Base-by-base conservation (phyloP, 2,888 invertebrate genomes). In the Drosophila conformis region DNA sequence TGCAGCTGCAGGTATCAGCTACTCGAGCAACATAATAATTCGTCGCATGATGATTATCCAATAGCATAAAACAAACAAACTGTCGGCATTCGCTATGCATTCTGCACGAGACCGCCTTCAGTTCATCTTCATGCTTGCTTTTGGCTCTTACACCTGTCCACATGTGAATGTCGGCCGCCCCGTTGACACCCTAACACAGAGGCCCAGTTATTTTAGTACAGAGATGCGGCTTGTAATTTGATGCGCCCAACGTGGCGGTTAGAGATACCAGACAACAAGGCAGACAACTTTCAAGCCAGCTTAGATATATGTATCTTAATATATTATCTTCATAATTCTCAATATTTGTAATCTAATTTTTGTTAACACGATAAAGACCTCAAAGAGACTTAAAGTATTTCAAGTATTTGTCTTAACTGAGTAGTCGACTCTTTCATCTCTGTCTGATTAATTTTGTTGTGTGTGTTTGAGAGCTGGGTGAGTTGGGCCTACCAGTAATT, bases 151-250 rank as follows among this genome's bases (percentile, higher is more conserved):
- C 71, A 69, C 68, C 78, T 74, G 74, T 51, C 59, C 67, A 54
- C 56, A 62, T 51, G 42, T 65, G 74, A 58, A 63, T 69, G 63
- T 56, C 56, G 62, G 46, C 52, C 65, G 70, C 42, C 56, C 75
- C 64, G 70, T 67, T 89, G 89, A 86, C 90, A 90, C 89, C 89
- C 73, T 86, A 83, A 85, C 84, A 88, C 81, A 85, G 46, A 75
- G 82, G 73, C 89, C 89, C 75, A 86, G 73, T 86, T 88, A 75
- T 40, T 40, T 56, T 31, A 40, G 29, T 54, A 53, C 66, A 21
- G 18, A 53, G 67, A 64, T 69, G 63, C 27, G 57, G 56, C 67
- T 53, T 77, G 82, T 80, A 89, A 86, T 85, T 76, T 76, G 75
- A 89, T 87, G 80, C 89, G 13, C 51, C 38, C 46, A 54, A 25